A percentile compares a stretch with the other conserved stretches of the same genome.
These are phyloP conservation scores for Ifrita kowaldi DNA, from an alignment of 2,113 vertebrate genomes.

Conservation along the genomic window DNA sequence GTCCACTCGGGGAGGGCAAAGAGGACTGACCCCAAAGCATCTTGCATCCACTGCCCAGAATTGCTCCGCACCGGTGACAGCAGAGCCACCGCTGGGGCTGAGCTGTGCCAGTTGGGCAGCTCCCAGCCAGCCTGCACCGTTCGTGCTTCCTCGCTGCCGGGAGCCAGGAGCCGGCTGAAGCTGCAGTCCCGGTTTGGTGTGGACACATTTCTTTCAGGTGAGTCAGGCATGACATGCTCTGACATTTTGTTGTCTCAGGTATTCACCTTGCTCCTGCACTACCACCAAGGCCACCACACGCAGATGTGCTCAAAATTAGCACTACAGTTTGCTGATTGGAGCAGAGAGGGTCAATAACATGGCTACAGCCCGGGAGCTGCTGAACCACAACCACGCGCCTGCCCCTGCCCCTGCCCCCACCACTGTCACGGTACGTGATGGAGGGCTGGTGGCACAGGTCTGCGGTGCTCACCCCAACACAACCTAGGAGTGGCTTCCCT, in stretches of 20 bases:
- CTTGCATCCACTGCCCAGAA: not conserved
- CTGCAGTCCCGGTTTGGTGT: not conserved
- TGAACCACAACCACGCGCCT: not conserved
- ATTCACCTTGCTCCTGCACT: not conserved
- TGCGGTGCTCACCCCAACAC: accelerated
- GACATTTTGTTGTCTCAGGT: not conserved
- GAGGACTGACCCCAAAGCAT: not conserved
- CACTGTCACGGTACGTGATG: accelerated
- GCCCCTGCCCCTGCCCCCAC: not conserved
- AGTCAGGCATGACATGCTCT: not conserved
- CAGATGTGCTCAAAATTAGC: not conserved
- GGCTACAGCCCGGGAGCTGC: accelerated
- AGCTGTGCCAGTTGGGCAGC: not conserved
- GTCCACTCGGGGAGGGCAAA: accelerated
- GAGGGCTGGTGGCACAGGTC: not conserved
- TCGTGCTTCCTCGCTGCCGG: not conserved
- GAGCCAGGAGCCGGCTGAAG: not conserved
- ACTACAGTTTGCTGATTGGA: accelerated
- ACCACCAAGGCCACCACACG: not conserved
- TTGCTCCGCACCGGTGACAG: not conserved
- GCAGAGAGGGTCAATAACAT: not conserved
- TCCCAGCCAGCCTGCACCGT: not conserved
- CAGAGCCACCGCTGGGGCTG: not conserved
- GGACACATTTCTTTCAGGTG: not conserved
- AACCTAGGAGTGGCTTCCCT: not conserved